Evolutionary conservation across 2,888 invertebrate species (phyloP).

Genomic region (Bugula neritina): DNA sequence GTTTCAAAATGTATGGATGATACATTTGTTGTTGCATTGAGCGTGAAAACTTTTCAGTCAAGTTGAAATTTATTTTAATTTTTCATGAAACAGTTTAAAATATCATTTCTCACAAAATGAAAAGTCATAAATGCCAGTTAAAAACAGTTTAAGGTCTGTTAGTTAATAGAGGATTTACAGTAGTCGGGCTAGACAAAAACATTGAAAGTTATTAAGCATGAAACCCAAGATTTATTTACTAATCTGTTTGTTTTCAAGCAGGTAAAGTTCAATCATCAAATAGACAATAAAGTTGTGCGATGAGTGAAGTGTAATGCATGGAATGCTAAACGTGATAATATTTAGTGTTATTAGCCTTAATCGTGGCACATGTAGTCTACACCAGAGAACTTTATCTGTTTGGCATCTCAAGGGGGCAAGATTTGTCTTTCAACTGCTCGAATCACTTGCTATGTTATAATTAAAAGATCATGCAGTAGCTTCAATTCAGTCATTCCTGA

Average conservation of each 20-base stretch:
- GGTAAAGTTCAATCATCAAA: neutral
- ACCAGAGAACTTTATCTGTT: too few relatives aligned
- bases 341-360: conserved; percentile 18
- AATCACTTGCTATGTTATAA: too few relatives aligned
- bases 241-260: conserved; percentile 18
- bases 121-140: too few relatives aligned
- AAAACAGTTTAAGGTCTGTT: too few relatives aligned
- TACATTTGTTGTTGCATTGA: too few relatives aligned
- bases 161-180: neutral
- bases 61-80: too few relatives aligned
- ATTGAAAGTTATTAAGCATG: conserved; percentile 25
- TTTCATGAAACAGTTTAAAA: too few relatives aligned
- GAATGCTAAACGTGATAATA: conserved; percentile 16
- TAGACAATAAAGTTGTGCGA: neutral
- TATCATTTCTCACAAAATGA: too few relatives aligned
- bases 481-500: neutral
- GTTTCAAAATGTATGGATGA: too few relatives aligned
- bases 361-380: neutral
- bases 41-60: too few relatives aligned
- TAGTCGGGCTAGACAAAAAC: neutral
- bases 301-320: neutral
- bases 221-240: neutral
- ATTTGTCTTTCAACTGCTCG: neutral
- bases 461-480: neutral
- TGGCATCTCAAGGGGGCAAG: neutral